Percentiles rank a stretch among this genome's conserved stretches.
Evolutionary conservation across 2,888 invertebrate species (phyloP).

Genomic region (Hipparchia sbordonii): DNA sequence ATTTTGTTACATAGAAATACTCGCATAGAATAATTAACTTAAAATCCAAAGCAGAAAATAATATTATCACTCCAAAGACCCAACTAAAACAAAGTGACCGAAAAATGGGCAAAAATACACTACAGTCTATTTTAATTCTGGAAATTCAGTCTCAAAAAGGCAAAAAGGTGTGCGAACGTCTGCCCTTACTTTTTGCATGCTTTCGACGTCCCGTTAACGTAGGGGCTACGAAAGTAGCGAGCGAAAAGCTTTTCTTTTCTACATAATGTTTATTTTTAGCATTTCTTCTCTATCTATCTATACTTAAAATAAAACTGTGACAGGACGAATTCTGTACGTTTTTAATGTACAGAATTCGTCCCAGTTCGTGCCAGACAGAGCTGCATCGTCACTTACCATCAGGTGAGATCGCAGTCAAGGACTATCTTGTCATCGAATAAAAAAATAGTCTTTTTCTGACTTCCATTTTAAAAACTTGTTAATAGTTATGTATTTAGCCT

Average conservation of each 20-base stretch:
- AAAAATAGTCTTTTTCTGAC: too few species aligned
- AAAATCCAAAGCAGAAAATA: slow-evolving; percentile 9
- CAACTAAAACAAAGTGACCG: slow-evolving; percentile 25
- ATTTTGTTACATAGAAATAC: too few species aligned
- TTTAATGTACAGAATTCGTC: too few species aligned
- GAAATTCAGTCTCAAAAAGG: slow-evolving; percentile 24
- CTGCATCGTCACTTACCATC: too few species aligned
- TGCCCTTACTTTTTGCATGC: slow-evolving; percentile 35
- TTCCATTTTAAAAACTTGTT: too few species aligned
- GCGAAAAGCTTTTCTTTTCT: neutral
- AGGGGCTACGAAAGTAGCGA: slow-evolving; percentile 14
- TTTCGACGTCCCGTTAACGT: slow-evolving; percentile 29
- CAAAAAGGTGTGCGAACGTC: slow-evolving; percentile 26
- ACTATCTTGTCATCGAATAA: too few species aligned
- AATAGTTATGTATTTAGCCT: too few species aligned
- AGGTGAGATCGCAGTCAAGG: too few species aligned
- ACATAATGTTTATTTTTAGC: neutral
- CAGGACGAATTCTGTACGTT: too few species aligned
- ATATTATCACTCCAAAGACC: slow-evolving; percentile 10
- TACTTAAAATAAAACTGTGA: too few species aligned
- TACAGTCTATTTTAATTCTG: slow-evolving; percentile 27
- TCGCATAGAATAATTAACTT: neutral
- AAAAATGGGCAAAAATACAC: slow-evolving; percentile 19
- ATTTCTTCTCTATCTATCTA: too few species aligned
- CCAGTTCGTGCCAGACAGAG: too few species aligned